Conservation (phyloP, 2,888 invertebrate genomes). For the Nephrotoma flavescens region DNA sequence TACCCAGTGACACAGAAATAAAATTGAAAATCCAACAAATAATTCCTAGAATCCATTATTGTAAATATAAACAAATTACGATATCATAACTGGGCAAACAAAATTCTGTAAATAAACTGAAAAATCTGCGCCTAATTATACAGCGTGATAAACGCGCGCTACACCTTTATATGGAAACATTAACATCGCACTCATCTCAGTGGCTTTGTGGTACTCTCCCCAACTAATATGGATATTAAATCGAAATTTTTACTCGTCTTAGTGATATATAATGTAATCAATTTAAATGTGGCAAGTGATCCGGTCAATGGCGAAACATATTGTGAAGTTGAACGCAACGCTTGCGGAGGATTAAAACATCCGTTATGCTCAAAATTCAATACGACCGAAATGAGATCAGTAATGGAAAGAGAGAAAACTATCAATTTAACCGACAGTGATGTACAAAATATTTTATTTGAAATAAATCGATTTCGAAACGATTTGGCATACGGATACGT, state of each 20-base stretch:
- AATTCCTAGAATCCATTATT: too few species aligned
- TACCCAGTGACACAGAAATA: too few species aligned
- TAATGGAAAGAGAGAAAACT: neutral
- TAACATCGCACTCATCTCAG: too few species aligned
- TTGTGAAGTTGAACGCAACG: neutral
- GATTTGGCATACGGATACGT: neutral
- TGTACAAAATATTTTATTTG: neutral
- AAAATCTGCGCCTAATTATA: too few species aligned
- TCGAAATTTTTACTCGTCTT: neutral
- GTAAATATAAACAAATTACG: too few species aligned
- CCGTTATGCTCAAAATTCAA: neutral
- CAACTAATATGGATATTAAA: too few species aligned
- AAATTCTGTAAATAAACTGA: too few species aligned
- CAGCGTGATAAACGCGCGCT: too few species aligned
- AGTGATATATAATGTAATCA: neutral
- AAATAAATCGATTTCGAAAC: neutral
- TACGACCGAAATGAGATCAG: neutral
- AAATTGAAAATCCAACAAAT: too few species aligned
- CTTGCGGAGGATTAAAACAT: neutral
- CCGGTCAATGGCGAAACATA: neutral
- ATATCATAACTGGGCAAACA: too few species aligned
- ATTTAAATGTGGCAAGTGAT: neutral
- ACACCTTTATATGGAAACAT: too few species aligned
- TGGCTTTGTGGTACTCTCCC: too few species aligned
- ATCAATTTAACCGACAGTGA: neutral